Conservation (phyloP, 2,888 invertebrate genomes). For the Philonicus albiceps region DNA sequence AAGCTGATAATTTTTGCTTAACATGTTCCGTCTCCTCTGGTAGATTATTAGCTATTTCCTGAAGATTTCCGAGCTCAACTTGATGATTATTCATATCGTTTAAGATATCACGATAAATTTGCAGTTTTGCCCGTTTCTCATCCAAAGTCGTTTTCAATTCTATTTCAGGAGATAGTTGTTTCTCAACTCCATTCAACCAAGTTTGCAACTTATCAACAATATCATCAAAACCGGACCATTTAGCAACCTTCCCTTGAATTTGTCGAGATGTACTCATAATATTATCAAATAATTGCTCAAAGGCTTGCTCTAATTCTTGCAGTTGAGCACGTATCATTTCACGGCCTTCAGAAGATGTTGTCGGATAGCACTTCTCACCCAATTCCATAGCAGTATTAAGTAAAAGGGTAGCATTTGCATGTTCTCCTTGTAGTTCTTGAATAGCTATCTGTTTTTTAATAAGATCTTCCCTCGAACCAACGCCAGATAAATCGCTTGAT, state of each 20-base stretch:
- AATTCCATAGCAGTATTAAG: constrained; percentile 85
- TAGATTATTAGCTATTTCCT: constrained; percentile 80
- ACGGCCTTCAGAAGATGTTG: constrained; percentile 86
- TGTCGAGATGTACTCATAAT: constrained; percentile 80
- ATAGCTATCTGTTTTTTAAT: constrained; percentile 74
- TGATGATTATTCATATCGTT: constrained; percentile 87
- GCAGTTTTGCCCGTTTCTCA: constrained; percentile 88
- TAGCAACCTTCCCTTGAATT: constrained; percentile 81
- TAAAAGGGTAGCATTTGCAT: constrained; percentile 75
- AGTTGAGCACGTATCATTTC: constrained; percentile 84
- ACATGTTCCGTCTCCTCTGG: constrained; percentile 81
- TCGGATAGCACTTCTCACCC: constrained; percentile 87
- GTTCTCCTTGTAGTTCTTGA: constrained; percentile 77
- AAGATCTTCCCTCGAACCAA: constrained; percentile 74
- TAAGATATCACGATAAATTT: constrained; percentile 80
- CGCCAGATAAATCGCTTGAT: constrained; percentile 70
- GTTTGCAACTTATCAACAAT: constrained; percentile 77
- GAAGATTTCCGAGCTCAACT: constrained; percentile 82
- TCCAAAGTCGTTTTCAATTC: constrained; percentile 86
- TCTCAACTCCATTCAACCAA: constrained; percentile 81
- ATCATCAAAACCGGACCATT: constrained; percentile 92
- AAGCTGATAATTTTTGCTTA: constrained; percentile 72
- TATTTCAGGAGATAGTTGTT: constrained; percentile 78
- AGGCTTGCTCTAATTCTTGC: constrained; percentile 81
- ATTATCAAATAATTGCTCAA: constrained; percentile 82